phyloP scores from a whole-genome alignment of 2,113 vertebrate species.

The Misgurnus mizolepis region DNA sequence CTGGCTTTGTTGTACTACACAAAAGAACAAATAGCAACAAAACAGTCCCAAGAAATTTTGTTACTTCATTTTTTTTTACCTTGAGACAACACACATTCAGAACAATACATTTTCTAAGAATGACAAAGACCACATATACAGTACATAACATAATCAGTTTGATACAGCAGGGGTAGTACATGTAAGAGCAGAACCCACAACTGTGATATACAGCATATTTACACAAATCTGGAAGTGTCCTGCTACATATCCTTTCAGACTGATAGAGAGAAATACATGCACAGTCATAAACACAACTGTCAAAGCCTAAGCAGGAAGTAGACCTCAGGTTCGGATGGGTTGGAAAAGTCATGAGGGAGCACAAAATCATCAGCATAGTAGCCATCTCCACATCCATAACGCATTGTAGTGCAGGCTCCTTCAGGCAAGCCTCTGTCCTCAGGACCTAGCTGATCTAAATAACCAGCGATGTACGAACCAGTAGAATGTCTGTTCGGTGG shows the following conservation, averaged over 20 bases:
- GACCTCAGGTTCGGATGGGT: conserved; percentile 86
- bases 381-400: conserved; percentile 71
- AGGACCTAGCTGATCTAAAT: conserved; percentile 75
- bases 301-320: conserved; percentile 94
- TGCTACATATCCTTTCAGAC: conserved; percentile 45
- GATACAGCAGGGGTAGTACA: conserved; percentile 34
- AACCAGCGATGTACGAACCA: conserved; percentile 90
- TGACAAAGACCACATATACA: conserved; percentile 38
- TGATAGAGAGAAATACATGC: conserved; percentile 64
- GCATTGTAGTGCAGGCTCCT: conserved; percentile 80
- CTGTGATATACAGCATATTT: conserved; percentile 35
- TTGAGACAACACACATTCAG: conserved; percentile 42
- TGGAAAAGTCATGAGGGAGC: conserved; percentile 68
- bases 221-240: conserved; percentile 45
- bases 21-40: conserved; percentile 55
- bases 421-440: conserved; percentile 86
- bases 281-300: conserved; percentile 65
- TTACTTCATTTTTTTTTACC: conserved; percentile 60
- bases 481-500: conserved; percentile 87
- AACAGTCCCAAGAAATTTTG: conserved; percentile 51
- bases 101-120: conserved; percentile 38
- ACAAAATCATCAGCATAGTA: conserved; percentile 68
- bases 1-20: conserved; percentile 61
- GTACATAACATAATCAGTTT: background rate
- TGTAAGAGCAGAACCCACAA: background rate